These are phyloP conservation scores for Onychostoma macrolepis DNA, from an alignment of 2,113 vertebrate genomes.

Conservation along the genomic window DNA sequence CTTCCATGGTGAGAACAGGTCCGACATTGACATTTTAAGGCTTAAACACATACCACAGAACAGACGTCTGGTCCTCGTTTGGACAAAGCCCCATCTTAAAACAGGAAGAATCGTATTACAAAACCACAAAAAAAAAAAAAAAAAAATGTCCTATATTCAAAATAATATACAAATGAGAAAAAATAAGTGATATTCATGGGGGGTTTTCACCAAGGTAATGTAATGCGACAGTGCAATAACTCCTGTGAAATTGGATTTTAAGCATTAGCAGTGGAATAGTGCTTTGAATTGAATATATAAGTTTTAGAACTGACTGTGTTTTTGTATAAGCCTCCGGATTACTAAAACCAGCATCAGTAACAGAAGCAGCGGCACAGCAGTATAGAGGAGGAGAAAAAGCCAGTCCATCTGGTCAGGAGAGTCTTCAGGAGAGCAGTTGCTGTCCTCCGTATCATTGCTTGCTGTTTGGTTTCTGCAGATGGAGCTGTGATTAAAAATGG, in stretches of 20 bases:
- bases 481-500: neutral
- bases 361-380: conserved; percentile 27
- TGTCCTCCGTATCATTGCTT: neutral
- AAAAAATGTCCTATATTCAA: neutral
- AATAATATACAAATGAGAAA: neutral
- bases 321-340: conserved; percentile 36
- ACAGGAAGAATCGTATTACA: neutral
- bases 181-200: neutral
- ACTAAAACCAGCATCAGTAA: conserved; percentile 7
- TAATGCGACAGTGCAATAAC: neutral
- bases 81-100: neutral
- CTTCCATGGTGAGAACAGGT: too few relatives aligned
- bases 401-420: neutral
- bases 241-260: conserved; percentile 17
- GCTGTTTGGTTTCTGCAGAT: neutral
- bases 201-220: neutral
- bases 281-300: conserved; percentile 3
- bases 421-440: neutral
- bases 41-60: conserved; percentile 7
- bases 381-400: neutral
- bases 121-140: neutral
- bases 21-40: neutral
- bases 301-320: conserved; percentile 12
- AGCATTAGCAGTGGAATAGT: neutral
- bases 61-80: neutral